A percentile compares a stretch with the other conserved stretches of the same genome.
Evolutionary conservation across 2,888 invertebrate genomes (phyloP).

Genomic region (Buathra laborator): DNA sequence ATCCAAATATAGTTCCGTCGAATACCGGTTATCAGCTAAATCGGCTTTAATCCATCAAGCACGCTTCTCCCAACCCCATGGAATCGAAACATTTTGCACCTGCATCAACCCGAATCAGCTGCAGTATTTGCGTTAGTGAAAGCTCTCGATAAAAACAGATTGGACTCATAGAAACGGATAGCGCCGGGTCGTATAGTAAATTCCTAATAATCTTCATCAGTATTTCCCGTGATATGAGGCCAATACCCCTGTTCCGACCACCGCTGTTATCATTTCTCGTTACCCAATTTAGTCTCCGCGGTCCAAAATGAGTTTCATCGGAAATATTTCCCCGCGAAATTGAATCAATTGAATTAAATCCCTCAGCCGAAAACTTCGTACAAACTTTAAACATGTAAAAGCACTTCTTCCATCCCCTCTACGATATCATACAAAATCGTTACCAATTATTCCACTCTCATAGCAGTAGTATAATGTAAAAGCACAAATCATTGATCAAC

Average conservation of each 20-base stretch:
- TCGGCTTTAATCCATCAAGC: constrained; percentile 54
- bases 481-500: constrained; percentile 62
- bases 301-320: constrained; percentile 20
- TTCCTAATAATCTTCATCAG: constrained; percentile 25
- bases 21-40: constrained; percentile 56
- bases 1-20: constrained; percentile 59
- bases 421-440: constrained; percentile 38
- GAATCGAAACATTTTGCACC: constrained; percentile 53
- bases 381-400: constrained; percentile 47
- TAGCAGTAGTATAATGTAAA: constrained; percentile 37
- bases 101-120: constrained; percentile 42
- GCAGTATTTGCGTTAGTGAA: background rate
- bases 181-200: background rate
- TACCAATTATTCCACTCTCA: constrained; percentile 55
- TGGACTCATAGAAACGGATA: constrained; percentile 24
- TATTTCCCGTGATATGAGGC: background rate
- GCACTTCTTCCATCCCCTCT: constrained; percentile 14
- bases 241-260: no score
- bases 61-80: constrained; percentile 40
- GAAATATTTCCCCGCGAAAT: constrained; percentile 33
- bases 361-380: constrained; percentile 8
- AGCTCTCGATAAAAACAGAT: constrained; percentile 30
- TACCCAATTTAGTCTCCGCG: constrained; percentile 20
- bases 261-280: constrained; percentile 37
- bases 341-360: constrained; percentile 5